Evolutionary conservation across 2,888 invertebrate species (phyloP).

Genomic region (Byasa hedistus): DNA sequence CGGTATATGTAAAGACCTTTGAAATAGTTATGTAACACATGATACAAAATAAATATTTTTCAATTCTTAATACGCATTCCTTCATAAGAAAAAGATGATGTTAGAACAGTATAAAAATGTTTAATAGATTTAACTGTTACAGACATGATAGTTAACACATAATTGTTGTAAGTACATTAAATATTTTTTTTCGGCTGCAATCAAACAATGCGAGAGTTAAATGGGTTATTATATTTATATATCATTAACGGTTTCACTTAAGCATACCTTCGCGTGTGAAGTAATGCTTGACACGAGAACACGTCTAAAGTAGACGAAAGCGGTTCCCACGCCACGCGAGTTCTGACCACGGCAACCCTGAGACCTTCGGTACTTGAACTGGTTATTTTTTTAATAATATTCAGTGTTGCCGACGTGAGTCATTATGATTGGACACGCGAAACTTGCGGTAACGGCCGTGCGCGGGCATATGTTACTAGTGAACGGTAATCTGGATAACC

Average conservation of each 20-base stretch:
- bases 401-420: conserved; percentile 20
- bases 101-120: too few relatives aligned
- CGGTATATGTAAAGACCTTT: background rate
- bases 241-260: conserved; percentile 17
- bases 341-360: conserved; percentile 16
- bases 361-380: conserved; percentile 28
- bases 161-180: too few relatives aligned
- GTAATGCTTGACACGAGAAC: conserved; percentile 26
- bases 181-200: background rate
- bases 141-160: too few relatives aligned
- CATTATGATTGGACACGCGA: conserved; percentile 24
- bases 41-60: too few relatives aligned
- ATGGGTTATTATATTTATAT: conserved; percentile 3
- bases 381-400: conserved; percentile 22
- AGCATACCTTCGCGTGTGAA: conserved; percentile 17
- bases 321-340: conserved; percentile 26
- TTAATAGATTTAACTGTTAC: too few relatives aligned
- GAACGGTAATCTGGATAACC: background rate
- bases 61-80: too few relatives aligned
- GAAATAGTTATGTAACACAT: background rate
- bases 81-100: too few relatives aligned
- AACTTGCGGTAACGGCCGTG: conserved; percentile 14
- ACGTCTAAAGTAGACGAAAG: conserved; percentile 23
- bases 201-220: background rate
- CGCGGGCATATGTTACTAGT: conserved; percentile 9